These are phyloP conservation scores for Ditula angustiorana DNA, from an alignment of 2,888 invertebrate genomes.

Conservation along the genomic window DNA sequence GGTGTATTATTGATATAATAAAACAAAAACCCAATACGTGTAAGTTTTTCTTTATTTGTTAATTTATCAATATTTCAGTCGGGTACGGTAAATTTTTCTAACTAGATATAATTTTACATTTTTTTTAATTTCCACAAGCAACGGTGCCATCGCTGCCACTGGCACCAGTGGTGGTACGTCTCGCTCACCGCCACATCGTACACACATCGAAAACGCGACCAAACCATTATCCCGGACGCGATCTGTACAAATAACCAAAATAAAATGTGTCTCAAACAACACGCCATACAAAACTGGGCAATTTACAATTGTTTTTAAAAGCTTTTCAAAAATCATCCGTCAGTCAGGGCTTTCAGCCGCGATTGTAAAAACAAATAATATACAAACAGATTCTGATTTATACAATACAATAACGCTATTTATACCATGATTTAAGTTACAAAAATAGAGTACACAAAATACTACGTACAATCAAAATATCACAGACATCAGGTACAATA, in stretches of 20 bases:
- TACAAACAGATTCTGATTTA: slow-evolving; percentile 62
- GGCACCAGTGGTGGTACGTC: slow-evolving; percentile 1
- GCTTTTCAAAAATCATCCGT: slow-evolving; percentile 56
- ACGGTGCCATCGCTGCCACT: slow-evolving; percentile 9
- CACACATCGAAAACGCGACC: slow-evolving; percentile 72
- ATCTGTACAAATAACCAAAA: slow-evolving; percentile 74
- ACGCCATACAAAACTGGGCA: slow-evolving; percentile 69
- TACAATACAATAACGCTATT: slow-evolving; percentile 63
- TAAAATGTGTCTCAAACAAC: slow-evolving; percentile 73
- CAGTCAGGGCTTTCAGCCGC: slow-evolving; percentile 23
- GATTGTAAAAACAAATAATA: slow-evolving; percentile 61
- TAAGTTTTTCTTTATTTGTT: slow-evolving; percentile 75
- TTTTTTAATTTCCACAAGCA: slow-evolving; percentile 66
- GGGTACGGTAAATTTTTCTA: slow-evolving; percentile 78
- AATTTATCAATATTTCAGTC: slow-evolving; percentile 70
- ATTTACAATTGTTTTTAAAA: slow-evolving; percentile 71
- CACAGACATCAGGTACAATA: slow-evolving; percentile 58
- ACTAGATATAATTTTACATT: slow-evolving; percentile 71
- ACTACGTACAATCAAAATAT: slow-evolving; percentile 75
- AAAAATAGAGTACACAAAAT: slow-evolving; percentile 71
- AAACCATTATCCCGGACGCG: slow-evolving; percentile 67
- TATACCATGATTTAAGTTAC: slow-evolving; percentile 69
- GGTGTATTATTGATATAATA: no score
- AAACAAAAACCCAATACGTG: slow-evolving; percentile 47
- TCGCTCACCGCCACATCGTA: slow-evolving; percentile 55